Percentiles rank a stretch among this genome's conserved stretches.
Evolutionary conservation across 2,113 vertebrate genomes (phyloP).

Genomic region (Spheniscus mendiculus): DNA sequence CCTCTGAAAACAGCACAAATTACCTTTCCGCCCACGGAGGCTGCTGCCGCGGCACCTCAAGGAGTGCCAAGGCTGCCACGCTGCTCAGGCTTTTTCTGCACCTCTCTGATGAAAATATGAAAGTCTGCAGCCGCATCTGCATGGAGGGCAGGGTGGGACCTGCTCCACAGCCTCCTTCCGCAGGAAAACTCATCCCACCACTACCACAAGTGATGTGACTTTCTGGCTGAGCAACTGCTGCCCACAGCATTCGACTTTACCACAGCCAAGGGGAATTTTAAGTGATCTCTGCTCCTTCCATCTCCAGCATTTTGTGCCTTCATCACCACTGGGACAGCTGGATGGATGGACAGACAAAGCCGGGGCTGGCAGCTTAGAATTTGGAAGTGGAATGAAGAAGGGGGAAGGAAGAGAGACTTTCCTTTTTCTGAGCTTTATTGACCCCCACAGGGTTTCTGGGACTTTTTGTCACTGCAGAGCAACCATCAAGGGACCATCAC

Average conservation of each 20-base stretch:
- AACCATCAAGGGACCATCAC: neutral
- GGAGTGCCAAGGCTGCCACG: rapidly evolving
- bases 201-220: neutral
- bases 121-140: neutral
- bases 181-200: neutral
- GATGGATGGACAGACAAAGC: neutral
- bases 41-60: neutral
- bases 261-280: neutral
- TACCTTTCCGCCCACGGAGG: neutral
- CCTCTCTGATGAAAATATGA: neutral
- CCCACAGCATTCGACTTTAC: neutral
- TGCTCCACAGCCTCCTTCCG: neutral
- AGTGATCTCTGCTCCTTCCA: neutral
- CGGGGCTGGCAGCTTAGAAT: neutral
- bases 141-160: neutral
- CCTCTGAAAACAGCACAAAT: neutral
- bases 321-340: neutral
- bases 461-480: neutral
- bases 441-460: neutral
- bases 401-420: neutral
- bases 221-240: neutral
- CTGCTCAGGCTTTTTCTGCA: neutral
- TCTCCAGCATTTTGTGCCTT: neutral
- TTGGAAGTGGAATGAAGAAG: neutral
- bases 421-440: neutral